A percentile compares a stretch with the other conserved stretches of the same genome.
phyloP scores from a whole-genome alignment of 2,797 vertebrate genomes.

The Pogonophryne albipinna region DNA sequence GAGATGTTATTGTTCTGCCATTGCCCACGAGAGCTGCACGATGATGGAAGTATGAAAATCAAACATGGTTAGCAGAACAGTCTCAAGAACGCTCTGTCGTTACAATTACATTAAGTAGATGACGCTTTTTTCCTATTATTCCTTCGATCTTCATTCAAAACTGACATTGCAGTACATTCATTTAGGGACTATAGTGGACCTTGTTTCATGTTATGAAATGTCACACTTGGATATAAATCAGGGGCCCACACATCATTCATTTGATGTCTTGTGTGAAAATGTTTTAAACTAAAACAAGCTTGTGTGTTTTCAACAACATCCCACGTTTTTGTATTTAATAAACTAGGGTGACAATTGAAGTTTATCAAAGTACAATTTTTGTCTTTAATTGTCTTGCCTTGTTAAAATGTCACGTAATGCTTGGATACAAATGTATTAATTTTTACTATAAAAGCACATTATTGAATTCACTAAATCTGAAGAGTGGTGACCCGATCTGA shows the following conservation, averaged over 20 bases:
- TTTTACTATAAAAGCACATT: conserved; percentile 11
- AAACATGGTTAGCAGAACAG: conserved; percentile 4
- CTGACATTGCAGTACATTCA: not conserved
- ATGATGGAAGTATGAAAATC: conserved; percentile 26
- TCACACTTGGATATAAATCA: not conserved
- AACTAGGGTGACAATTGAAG: no score
- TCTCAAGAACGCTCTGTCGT: conserved; percentile 15
- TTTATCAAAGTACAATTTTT: not conserved
- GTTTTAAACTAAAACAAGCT: conserved; percentile 59
- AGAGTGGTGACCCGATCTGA: conserved; percentile 7
- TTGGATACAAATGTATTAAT: not conserved
- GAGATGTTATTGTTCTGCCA: conserved; percentile 66
- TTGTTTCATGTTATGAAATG: not conserved
- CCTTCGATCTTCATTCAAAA: not conserved
- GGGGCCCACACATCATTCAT: not conserved
- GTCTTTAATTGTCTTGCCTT: not conserved
- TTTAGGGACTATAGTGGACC: not conserved
- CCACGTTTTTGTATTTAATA: conserved; percentile 30
- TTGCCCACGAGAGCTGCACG: conserved; percentile 3
- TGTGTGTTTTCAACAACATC: conserved; percentile 29
- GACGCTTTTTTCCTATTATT: not conserved
- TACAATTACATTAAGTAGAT: conserved; percentile 11
- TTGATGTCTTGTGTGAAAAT: conserved; percentile 20
- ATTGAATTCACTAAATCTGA: not conserved
- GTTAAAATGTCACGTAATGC: not conserved